Evolutionary conservation across 2,797 vertebrate species (phyloP), one percentile per base, ranked within the genome.

Genomic region (Pangasius sanitwongsei): DNA sequence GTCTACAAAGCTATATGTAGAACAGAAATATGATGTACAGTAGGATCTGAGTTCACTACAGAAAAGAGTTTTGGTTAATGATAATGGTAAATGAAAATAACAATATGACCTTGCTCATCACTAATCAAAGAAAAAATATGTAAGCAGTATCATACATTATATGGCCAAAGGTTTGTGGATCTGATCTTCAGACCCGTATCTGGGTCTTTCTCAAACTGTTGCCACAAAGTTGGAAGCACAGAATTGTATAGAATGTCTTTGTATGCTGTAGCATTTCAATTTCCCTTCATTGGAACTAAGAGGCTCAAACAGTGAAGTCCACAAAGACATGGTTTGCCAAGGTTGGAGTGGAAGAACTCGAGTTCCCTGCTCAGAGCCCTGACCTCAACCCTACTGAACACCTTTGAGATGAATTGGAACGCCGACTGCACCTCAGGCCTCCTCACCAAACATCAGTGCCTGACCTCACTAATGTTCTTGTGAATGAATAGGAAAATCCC

Each of bases 1-100:
- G 50, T 80, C 44, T 37, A 69, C n/a, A 59, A 80, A 20, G 8
- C 48, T 59, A 37, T 20, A 59, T 50, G 3, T 53, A 85, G 75
- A 44, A 67, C 72, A 87, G 61, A 34, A 84, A 84, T 87, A 78
- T 78, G 28, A 6, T 77, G n/a, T 55, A 31, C 80, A 34, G 37
- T 74, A 23, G 20, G 72, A 74, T 28, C 23, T 70, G 69, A 70
- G 5, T n/a, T n/a, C 1, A 72, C 34, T 37, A 44, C 70, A 74
- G 70, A 74, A 41, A 44, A 74, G 7, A 28, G 18, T 28, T 6
- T 75, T 75, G 72, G 23, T 37, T 20, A 37, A 7, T 8, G 7
- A 41, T 70, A 20, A 37, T 37, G 72, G 23, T 20, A 37, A 37
- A 18, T 8, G 7, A 70, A 37, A 20, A 37, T 37, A 70, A 37